Evolutionary conservation across 1,140 invertebrate species (phyloP).

Genomic region (Tetragnatha versicolor): DNA sequence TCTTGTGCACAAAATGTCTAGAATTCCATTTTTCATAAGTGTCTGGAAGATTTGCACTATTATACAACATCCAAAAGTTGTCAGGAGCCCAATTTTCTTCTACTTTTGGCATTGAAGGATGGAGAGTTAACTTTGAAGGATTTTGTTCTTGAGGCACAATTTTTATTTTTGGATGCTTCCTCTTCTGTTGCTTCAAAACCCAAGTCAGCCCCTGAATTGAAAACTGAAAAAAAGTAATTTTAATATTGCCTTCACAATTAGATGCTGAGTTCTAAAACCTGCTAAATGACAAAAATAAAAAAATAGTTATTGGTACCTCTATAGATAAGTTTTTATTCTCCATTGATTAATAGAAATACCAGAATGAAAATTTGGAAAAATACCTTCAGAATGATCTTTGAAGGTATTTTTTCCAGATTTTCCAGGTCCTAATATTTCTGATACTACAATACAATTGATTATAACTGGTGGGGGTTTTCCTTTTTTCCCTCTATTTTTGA

Average conservation of each 20-base stretch:
- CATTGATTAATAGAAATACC: too few species aligned
- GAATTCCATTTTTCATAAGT: constrained; percentile 79
- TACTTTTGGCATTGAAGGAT: constrained; percentile 34
- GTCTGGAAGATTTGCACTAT: constrained; percentile 69
- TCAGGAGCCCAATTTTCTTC: constrained; percentile 70
- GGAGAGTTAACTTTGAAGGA: constrained; percentile 19
- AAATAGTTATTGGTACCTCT: too few species aligned
- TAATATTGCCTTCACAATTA: constrained; percentile 9
- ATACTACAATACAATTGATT: too few species aligned
- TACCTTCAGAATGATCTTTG: too few species aligned
- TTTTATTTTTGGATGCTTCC: constrained; percentile 71
- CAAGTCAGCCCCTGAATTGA: constrained; percentile 71
- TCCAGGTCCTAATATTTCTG: too few species aligned
- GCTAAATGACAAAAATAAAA: background rate
- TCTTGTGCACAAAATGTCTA: constrained; percentile 73
- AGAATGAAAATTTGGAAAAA: too few species aligned
- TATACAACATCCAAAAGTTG: constrained; percentile 79
- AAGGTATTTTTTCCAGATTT: too few species aligned
- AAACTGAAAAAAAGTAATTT: constrained; percentile 63
- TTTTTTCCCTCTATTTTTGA: too few species aligned
- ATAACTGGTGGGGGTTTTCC: too few species aligned
- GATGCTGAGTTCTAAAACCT: background rate
- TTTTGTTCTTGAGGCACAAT: constrained; percentile 60
- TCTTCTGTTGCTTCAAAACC: constrained; percentile 80
- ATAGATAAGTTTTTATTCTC: too few species aligned